Evolutionary conservation across 2,113 vertebrate species (phyloP), one percentile per base, ranked within the genome.

Genomic region (Crotalus viridis): DNA sequence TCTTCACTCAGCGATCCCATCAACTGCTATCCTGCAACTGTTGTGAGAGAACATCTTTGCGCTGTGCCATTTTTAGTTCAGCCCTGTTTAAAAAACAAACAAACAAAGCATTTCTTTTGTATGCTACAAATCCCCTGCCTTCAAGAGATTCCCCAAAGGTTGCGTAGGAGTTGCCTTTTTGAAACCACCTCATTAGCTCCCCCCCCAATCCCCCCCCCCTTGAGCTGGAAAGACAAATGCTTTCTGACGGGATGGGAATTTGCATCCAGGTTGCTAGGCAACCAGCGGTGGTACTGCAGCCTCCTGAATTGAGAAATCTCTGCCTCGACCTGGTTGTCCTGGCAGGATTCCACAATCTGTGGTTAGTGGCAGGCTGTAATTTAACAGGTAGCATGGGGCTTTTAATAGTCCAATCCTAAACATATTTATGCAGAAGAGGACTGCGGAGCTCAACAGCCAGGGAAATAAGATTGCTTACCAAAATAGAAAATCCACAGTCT

Each of bases 181-280:
- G 59, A 61, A 91, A 46, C 91, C 48, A 33, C 46, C 28, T 86
- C 39, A 51, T 61, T 91, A 59, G 10, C 55, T 86, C 21, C 2
- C 64, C 61, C 28, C 90, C 91, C 10, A 24, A 86, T 91, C 89
- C 93, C 88, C 92, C 92, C 89, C 0, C 89, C 0, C 93, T 90
- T 51, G 64, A 24, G 48, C 89, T 48, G 89, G 24, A 51, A 89
- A 19, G 85, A 64, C 74, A 94, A 93, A 94, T 24, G 91, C 92
- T 95, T 97, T 91, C 88, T 93, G 95, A 94, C 91, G 94, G 95
- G 94, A 93, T 51, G 87, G 94, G 93, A 95, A 91, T 95, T 94
- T 95, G 92, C 93, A 94, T 91, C 89, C 92, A 93, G 93, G 96
- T 97, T 97, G 96, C 97, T 96, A 96, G 95, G 97, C 97, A 97